Evolutionary conservation across 2,797 vertebrate genomes (phyloP).

Genomic region (Erpetoichthys calabaricus): DNA sequence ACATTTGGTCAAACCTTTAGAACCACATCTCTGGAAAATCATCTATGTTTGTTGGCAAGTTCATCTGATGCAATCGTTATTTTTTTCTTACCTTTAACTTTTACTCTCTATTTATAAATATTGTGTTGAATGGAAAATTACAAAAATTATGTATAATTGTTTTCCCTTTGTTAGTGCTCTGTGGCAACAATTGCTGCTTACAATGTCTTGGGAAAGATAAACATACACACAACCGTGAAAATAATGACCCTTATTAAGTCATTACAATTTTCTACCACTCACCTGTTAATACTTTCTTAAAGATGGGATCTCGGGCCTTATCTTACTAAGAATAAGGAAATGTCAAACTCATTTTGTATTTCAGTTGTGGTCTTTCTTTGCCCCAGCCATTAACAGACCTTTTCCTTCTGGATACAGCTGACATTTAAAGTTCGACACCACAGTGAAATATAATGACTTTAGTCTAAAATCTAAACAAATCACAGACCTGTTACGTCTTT

Average conservation of each 20-base stretch:
- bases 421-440: slow-evolving; percentile 4
- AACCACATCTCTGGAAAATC: too few relatives aligned
- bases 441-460: neutral
- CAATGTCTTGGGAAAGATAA: neutral
- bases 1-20: too few relatives aligned
- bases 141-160: too few relatives aligned
- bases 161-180: too few relatives aligned
- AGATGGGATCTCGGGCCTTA: neutral
- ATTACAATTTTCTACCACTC: neutral
- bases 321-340: slow-evolving; percentile 32
- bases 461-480: neutral
- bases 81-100: too few relatives aligned
- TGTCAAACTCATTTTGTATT: slow-evolving; percentile 32
- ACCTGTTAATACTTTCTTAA: neutral
- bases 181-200: too few relatives aligned
- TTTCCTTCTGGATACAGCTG: slow-evolving; percentile 24
- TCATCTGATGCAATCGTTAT: too few relatives aligned
- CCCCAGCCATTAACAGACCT: slow-evolving; percentile 15
- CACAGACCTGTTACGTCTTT: neutral
- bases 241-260: neutral
- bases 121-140: too few relatives aligned
- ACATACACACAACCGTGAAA: neutral
- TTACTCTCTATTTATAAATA: too few relatives aligned
- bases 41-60: too few relatives aligned
- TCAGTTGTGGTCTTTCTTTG: slow-evolving; percentile 19